Evolutionary conservation across 2,113 vertebrate genomes (phyloP).

Genomic region (Rutilus rutilus): DNA sequence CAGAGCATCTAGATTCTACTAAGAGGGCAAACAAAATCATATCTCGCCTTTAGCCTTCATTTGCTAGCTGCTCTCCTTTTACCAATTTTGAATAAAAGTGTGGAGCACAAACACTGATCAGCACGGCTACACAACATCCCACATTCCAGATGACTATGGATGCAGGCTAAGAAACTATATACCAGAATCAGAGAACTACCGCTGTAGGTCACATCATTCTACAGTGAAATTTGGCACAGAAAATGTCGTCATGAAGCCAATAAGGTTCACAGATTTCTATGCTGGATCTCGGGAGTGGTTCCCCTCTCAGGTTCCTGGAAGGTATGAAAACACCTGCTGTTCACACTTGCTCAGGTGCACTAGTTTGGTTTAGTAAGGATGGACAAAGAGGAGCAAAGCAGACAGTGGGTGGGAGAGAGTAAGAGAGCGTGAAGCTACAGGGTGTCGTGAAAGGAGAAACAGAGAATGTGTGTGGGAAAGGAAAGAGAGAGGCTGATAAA

Average conservation of each 20-base stretch:
- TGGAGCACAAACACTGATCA: neutral
- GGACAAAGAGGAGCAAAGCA: constrained; percentile 53
- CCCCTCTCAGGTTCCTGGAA: constrained; percentile 50
- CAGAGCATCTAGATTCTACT: neutral
- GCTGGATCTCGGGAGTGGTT: neutral
- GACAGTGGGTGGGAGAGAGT: neutral
- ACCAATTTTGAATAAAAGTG: neutral
- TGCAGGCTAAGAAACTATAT: neutral
- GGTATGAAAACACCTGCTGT: constrained; percentile 60
- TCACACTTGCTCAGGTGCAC: constrained; percentile 59
- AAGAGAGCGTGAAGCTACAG: neutral
- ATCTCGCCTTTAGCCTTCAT: neutral
- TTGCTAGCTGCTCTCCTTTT: neutral
- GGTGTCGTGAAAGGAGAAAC: constrained; percentile 4
- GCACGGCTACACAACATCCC: neutral
- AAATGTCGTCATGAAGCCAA: constrained; percentile 32
- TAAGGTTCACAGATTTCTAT: constrained; percentile 11
- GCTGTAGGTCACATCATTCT: constrained; percentile 17
- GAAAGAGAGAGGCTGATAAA: constrained; percentile 41
- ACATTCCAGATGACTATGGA: neutral
- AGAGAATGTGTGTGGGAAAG: constrained; percentile 5
- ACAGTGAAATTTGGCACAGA: constrained; percentile 31
- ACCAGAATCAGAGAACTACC: neutral
- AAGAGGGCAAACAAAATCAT: neutral
- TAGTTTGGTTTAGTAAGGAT: constrained; percentile 27